Base-by-base conservation (phyloP, 2,113 vertebrate genomes). In the Phaethon lepturus region DNA sequence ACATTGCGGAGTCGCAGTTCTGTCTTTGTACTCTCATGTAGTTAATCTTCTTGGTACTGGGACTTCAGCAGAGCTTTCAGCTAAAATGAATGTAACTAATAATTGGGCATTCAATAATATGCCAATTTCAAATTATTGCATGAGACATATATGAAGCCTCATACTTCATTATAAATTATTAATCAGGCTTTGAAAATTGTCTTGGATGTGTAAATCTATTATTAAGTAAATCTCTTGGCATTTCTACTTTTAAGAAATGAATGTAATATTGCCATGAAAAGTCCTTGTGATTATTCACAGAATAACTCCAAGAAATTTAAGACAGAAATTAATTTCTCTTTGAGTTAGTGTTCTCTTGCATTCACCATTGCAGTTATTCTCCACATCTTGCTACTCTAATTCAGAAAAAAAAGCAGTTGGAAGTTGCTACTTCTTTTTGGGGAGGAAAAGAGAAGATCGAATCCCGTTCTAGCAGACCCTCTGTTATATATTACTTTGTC, bases 171-270 rank as follows among this genome's bases (percentile, higher is more conserved):
- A 49, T 86, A 82, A 88, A 92, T 90, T 66, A 88, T 95, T 83
- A 86, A 96, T 66, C 62, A 62, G 10, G 10, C 55, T 95, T 94
- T 79, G 53, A 83, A 94, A 93, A 88, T 86, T 31, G 64, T 86
- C 15, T 86, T 86, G 72, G 38, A 29, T 74, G 82, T 24, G 29
- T 62, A 85, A 83, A 78, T 83, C 23, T 87, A 59, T 87, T 87
- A 94, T 78, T 85, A 78, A 89, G 24, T 13, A 94, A 90, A 85
- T 91, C 24, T 78, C 40, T 13, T 83, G 29, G 29, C 69, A 90
- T 66, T 75, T 92, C 72, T 74, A 77, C 73, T 89, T 97, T 38
- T 26, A 75, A 82, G 16, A 94, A 71, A 81, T 92, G 3, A 92
- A 83, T 78, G 28, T 63, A 71, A 64, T 47, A 73, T n/a, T 86